phyloP scores from a whole-genome alignment of 2,888 invertebrate genomes.

The Hololepta plana region DNA sequence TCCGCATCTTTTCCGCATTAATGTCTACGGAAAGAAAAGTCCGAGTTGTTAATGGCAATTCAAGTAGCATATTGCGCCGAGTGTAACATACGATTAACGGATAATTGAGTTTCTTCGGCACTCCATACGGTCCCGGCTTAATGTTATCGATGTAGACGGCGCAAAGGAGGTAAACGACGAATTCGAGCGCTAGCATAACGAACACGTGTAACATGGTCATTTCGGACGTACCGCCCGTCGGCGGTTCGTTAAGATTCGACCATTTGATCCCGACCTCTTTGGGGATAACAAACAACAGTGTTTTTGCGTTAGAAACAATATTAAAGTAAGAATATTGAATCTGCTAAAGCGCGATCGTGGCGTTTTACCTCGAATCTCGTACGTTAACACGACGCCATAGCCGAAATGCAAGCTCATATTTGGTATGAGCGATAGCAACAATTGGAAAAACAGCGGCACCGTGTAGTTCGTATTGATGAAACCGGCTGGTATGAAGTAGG shows the following conservation, averaged over 20 bases:
- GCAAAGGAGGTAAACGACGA: constrained; percentile 31
- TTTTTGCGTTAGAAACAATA: neutral
- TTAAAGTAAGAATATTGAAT: neutral
- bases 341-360: neutral
- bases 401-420: constrained; percentile 23
- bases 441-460: constrained; percentile 6
- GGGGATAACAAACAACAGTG: neutral
- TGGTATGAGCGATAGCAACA: constrained; percentile 19
- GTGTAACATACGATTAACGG: constrained; percentile 10
- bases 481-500: constrained; percentile 18
- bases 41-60: neutral
- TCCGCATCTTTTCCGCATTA: neutral
- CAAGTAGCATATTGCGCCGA: constrained; percentile 1
- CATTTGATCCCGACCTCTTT: constrained; percentile 28
- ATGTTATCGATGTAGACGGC: constrained; percentile 40
- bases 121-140: constrained; percentile 41
- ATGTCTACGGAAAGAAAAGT: constrained; percentile 2
- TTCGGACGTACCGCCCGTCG: constrained; percentile 18
- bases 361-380: constrained; percentile 20
- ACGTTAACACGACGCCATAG: constrained; percentile 18
- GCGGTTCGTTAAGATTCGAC: constrained; percentile 25
- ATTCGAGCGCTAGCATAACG: constrained; percentile 31
- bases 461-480: constrained; percentile 6
- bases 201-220: constrained; percentile 23
- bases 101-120: constrained; percentile 30